Evolutionary conservation across 2,888 invertebrate genomes (phyloP).

Genomic region (Nudaria mundana): DNA sequence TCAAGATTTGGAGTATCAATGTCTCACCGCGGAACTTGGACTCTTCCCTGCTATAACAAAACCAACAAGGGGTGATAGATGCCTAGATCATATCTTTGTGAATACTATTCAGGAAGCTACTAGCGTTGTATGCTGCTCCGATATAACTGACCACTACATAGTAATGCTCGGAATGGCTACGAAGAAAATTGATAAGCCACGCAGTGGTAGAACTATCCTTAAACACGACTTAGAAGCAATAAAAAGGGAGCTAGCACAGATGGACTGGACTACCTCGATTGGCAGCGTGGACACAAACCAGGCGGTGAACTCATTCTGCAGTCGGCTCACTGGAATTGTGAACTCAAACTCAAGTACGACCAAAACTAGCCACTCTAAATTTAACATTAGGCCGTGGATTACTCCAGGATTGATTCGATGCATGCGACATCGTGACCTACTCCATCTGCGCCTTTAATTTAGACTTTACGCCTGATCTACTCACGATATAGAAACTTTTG

Average conservation of each 20-base stretch:
- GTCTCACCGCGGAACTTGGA: constrained; percentile 11
- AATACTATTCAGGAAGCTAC: background rate
- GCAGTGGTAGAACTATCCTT: no score
- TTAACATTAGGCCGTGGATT: background rate
- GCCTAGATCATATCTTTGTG: constrained; percentile 16
- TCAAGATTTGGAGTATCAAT: constrained; percentile 5
- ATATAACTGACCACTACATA: constrained; percentile 1
- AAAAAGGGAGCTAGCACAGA: background rate
- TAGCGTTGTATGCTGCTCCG: constrained; percentile 9
- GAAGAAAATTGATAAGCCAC: no score
- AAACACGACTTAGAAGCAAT: no score
- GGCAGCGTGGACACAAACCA: background rate
- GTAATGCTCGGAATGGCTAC: no score
- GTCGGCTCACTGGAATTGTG: background rate
- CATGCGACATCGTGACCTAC: background rate
- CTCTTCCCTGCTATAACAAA: constrained; percentile 8
- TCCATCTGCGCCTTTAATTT: background rate
- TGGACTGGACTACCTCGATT: background rate
- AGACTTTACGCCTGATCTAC: background rate
- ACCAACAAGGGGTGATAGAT: constrained; percentile 10
- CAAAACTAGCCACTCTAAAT: background rate
- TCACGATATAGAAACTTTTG: background rate
- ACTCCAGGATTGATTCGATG: constrained; percentile 1
- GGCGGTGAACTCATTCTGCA: background rate
- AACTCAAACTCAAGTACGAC: background rate